Base-by-base conservation (phyloP, 23 tunicate genomes). In the Corella eumyota region DNA sequence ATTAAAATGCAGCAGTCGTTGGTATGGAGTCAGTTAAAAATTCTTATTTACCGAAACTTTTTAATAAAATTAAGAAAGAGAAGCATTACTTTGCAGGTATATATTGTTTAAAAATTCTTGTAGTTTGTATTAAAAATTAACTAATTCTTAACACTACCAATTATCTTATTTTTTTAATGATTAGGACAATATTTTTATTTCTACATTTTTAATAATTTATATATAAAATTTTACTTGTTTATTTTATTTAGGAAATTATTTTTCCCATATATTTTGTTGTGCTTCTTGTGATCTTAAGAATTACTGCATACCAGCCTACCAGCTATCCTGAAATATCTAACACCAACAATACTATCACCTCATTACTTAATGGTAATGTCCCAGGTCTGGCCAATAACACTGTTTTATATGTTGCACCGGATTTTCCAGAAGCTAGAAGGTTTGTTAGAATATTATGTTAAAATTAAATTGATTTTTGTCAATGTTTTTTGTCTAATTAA, bases 211-310 rank as follows among this genome's bases (percentile, higher is more conserved):
- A 20, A 22, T 58, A 58, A 58, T 20, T 36, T n/a, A n/a, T n/a
- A n/a, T n/a, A 34, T 35, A 22, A 21, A 35, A 35, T 21, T 35
- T 15, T 15, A 9, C 29, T 59, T 11, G 6, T 27, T 7, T 6
- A 62, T 17, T 7, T 60, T 22, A 25, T 64, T 40, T 46, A 88
- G 96, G 86, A 80, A 69, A 36, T 88, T 20, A 17, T 73, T 0
- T 47, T 55, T 68, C 96, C 96, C 6, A 67, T 88, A 58, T 88
- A 88, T 63, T 88, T 88, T 68, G 81, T 88, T 21, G 96, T 79
- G 15, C 67, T 88, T 25, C 61, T 88, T 34, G 88, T 72, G 20
- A 30, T 88, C 21, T 44, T 88, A 51, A 88, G 79, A 52, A 2
- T 67, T 9, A 32, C 76, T 46, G 96, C 88, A 0, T 86, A 71